phyloP scores from a whole-genome alignment of 2,797 vertebrate species.

The Chromobotia macracanthus region DNA sequence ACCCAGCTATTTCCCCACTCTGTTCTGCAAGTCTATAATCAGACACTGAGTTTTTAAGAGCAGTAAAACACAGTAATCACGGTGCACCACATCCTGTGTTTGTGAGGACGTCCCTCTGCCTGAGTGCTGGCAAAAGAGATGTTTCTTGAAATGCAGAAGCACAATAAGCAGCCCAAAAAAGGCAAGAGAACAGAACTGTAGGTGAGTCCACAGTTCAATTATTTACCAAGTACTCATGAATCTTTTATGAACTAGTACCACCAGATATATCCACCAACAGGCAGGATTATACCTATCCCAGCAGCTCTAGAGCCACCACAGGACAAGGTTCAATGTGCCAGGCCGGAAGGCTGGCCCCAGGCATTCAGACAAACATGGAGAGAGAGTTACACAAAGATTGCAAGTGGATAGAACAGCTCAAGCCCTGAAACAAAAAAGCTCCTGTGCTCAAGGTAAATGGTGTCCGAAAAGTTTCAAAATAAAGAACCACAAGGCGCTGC shows the following conservation, averaged over 20 bases:
- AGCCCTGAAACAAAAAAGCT: background rate
- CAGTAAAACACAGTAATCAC: conserved; percentile 57
- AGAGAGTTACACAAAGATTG: conserved; percentile 31
- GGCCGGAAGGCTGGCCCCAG: conserved; percentile 15
- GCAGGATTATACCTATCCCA: conserved; percentile 3
- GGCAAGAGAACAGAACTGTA: conserved; percentile 27
- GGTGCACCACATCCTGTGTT: conserved; percentile 49
- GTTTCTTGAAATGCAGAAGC: conserved; percentile 19
- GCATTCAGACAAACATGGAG: background rate
- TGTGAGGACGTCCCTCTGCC: conserved; percentile 36
- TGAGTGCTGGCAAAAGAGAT: conserved; percentile 12
- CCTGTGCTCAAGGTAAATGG: background rate
- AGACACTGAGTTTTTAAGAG: conserved; percentile 51
- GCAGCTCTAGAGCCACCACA: background rate
- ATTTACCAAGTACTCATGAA: conserved; percentile 58
- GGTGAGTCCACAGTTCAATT: conserved; percentile 53
- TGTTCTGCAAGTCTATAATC: conserved; percentile 53
- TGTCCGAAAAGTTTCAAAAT: background rate
- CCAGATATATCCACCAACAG: conserved; percentile 35
- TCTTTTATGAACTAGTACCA: conserved; percentile 54
- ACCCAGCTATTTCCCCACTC: conserved; percentile 31
- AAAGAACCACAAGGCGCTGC: background rate
- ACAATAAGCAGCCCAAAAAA: conserved; percentile 19
- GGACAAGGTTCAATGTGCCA: conserved; percentile 20
- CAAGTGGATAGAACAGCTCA: background rate